Percentiles rank a stretch among this genome's conserved stretches.
Evolutionary conservation across 2,888 invertebrate genomes (phyloP).

Genomic region (Pogonocherus hispidulus): DNA sequence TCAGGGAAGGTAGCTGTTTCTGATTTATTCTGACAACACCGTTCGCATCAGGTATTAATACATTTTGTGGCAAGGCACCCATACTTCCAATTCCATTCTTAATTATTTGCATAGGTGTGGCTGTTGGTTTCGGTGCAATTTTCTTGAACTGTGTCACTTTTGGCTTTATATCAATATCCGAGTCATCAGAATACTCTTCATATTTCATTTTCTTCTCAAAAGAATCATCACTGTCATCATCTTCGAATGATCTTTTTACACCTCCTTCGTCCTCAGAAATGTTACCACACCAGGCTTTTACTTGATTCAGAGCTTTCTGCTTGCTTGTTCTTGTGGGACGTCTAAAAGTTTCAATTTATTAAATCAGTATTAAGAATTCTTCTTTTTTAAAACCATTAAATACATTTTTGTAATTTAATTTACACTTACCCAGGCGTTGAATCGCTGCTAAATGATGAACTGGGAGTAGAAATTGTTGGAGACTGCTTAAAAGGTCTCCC

Average conservation of each 20-base stretch:
- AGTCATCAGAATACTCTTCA: constrained; percentile 64
- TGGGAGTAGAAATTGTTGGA: constrained; percentile 2
- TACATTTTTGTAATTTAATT: too few species aligned
- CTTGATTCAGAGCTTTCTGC: constrained; percentile 85
- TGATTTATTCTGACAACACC: constrained; percentile 83
- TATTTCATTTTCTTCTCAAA: constrained; percentile 65
- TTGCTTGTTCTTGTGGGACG: constrained; percentile 84
- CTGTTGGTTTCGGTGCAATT: constrained; percentile 40
- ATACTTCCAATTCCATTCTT: constrained; percentile 56
- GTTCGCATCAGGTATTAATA: constrained; percentile 73
- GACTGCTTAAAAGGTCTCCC: constrained; percentile 33
- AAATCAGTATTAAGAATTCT: too few species aligned
- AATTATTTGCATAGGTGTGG: constrained; percentile 34
- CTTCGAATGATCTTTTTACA: constrained; percentile 55
- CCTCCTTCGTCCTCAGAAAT: constrained; percentile 70
- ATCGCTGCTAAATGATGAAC: constrained; percentile 21
- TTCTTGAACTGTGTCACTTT: constrained; percentile 35
- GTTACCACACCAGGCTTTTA: constrained; percentile 87
- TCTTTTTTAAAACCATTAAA: too few species aligned
- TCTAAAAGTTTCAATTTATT: constrained; percentile 58
- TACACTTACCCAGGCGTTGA: constrained; percentile 35
- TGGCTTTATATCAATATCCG: constrained; percentile 52
- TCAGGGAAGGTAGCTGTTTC: constrained; percentile 77
- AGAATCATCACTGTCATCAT: constrained; percentile 63
- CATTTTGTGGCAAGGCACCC: constrained; percentile 59